Conservation (phyloP, 2,113 vertebrate genomes). For the Collichthys lucidus region DNA sequence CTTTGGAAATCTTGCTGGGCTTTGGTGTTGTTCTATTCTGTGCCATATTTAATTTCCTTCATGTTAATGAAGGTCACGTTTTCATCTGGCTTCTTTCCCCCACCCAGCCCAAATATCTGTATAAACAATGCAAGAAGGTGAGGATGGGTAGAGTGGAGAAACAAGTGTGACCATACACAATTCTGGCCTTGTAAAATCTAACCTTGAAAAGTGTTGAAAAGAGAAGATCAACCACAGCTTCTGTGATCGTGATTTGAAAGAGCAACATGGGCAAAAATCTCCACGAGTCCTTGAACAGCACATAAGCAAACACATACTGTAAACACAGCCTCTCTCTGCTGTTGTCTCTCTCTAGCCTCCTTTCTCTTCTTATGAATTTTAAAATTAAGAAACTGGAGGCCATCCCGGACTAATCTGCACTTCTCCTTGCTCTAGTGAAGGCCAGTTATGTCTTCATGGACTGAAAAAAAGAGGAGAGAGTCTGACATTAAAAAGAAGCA, state of each 20-base stretch:
- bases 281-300: conserved; percentile 8
- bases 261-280: conserved; percentile 16
- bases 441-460: neutral
- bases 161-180: neutral
- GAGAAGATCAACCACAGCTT: neutral
- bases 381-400: conserved; percentile 30
- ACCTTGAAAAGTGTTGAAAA: conserved; percentile 10
- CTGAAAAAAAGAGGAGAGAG: neutral
- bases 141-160: neutral
- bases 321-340: neutral
- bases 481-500: neutral
- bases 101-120: neutral
- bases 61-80: neutral
- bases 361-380: conserved; percentile 5
- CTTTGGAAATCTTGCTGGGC: neutral
- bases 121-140: neutral
- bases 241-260: conserved; percentile 1
- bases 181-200: neutral
- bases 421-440: conserved; percentile 22
- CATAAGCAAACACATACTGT: neutral
- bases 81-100: neutral
- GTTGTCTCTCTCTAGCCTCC: neutral
- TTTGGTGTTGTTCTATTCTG: neutral
- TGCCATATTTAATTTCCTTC: neutral
- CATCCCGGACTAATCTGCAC: conserved; percentile 8